Percentiles rank a stretch among this genome's conserved stretches.
These are phyloP conservation scores for Chaetorhynchus papuensis DNA, from an alignment of 2,113 vertebrate species.

Conservation along the genomic window DNA sequence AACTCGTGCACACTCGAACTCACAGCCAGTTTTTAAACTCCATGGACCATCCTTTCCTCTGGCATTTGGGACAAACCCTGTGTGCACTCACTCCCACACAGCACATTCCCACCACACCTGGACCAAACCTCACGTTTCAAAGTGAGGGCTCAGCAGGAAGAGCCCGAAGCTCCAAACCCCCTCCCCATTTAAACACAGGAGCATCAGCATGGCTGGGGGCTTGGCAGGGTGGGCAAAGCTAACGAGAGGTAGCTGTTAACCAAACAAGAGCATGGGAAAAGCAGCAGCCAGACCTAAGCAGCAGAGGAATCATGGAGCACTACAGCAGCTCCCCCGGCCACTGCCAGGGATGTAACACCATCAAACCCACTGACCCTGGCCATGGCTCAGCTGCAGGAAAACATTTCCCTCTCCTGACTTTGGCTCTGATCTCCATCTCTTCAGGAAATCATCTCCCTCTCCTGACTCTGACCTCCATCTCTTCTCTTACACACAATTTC, in stretches of 20 bases:
- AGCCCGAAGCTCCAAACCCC: too few species aligned
- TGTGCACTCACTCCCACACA: not conserved
- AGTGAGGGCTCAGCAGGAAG: not conserved
- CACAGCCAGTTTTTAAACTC: not conserved
- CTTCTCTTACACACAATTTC: not conserved
- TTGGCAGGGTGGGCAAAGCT: not conserved
- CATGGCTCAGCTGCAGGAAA: not conserved
- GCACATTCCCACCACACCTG: not conserved
- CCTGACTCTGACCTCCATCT: not conserved
- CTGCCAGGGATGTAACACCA: not conserved
- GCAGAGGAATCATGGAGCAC: not conserved
- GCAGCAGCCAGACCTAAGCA: not conserved
- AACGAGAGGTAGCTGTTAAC: not conserved
- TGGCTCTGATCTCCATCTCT: not conserved
- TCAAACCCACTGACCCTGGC: not conserved
- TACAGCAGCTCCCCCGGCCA: not conserved
- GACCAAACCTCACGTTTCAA: accelerated
- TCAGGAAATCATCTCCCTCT: not conserved
- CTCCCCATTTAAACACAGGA: not conserved
- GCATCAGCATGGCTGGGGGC: not conserved
- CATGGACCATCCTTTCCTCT: accelerated
- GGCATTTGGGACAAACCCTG: accelerated
- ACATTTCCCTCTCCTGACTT: not conserved
- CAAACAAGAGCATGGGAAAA: not conserved
- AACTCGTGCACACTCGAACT: not conserved